Conservation (phyloP, 2,797 vertebrate species). For the Hirundo rustica region DNA sequence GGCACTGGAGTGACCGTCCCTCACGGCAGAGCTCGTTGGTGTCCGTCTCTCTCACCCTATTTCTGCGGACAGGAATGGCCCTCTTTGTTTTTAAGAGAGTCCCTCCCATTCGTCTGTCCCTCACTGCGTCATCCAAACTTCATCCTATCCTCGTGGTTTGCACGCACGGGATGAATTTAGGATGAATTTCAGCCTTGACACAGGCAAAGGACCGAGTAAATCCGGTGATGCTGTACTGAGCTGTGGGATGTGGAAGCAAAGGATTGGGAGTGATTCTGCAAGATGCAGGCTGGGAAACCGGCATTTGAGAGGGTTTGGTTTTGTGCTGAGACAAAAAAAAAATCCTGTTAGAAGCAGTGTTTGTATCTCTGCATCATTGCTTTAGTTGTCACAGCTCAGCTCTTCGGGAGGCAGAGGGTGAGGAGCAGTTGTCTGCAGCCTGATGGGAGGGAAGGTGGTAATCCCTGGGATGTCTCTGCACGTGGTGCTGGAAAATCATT, state of each 20-base stretch:
- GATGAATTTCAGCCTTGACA: background rate
- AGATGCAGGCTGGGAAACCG: background rate
- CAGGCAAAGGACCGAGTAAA: background rate
- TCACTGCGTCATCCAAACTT: background rate
- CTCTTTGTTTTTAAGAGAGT: slow-evolving; percentile 23
- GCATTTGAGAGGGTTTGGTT: background rate
- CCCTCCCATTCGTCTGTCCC: background rate
- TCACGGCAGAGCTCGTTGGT: rapidly evolving
- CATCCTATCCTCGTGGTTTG: background rate
- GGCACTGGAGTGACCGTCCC: rapidly evolving
- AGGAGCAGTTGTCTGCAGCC: background rate
- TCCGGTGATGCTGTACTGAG: background rate
- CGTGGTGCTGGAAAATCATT: background rate
- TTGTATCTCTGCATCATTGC: rapidly evolving
- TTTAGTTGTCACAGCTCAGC: background rate
- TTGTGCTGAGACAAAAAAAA: background rate
- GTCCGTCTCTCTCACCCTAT: rapidly evolving
- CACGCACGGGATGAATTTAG: background rate
- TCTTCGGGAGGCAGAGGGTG: background rate
- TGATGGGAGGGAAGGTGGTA: background rate
- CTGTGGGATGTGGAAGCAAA: background rate
- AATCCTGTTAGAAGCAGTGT: background rate
- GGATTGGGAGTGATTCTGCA: background rate
- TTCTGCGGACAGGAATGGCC: background rate
- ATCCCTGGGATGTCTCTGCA: background rate